phyloP scores from a whole-genome alignment of 2,113 vertebrate species.

The Helogale parvula region DNA sequence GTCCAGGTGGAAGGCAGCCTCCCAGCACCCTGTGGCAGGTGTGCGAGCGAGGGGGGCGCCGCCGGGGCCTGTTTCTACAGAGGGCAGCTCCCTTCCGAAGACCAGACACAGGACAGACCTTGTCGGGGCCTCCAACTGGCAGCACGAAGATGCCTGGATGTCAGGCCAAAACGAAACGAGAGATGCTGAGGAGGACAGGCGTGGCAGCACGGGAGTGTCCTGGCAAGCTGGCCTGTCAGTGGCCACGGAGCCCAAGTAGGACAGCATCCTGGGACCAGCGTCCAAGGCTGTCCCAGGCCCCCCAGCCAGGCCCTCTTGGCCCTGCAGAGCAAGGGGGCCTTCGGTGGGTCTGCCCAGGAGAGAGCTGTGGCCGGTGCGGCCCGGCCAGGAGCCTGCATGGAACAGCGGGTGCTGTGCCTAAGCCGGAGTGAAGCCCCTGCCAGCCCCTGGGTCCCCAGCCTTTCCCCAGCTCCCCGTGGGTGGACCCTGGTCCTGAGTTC shows the following conservation, averaged over 20 bases:
- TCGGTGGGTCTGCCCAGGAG: not conserved
- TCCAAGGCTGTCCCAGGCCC: not conserved
- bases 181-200: not conserved
- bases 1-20: not conserved
- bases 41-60: rapidly evolving
- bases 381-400: too few relatives aligned
- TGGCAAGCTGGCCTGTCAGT: not conserved
- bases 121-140: not conserved
- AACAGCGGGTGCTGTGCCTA: not conserved
- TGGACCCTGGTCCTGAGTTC: not conserved
- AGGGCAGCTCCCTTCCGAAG: not conserved
- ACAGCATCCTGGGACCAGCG: not conserved
- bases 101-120: not conserved
- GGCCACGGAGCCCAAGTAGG: not conserved
- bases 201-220: too few relatives aligned
- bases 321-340: not conserved
- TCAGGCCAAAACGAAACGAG: not conserved
- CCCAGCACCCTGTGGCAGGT: too few relatives aligned
- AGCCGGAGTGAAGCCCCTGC: rapidly evolving
- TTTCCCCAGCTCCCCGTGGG: not conserved
- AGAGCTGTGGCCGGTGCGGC: not conserved
- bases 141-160: not conserved
- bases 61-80: too few relatives aligned
- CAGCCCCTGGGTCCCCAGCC: not conserved
- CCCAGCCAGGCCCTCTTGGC: not conserved